phyloP scores from a whole-genome alignment of 2,797 vertebrate genomes.

The Picus viridis region DNA sequence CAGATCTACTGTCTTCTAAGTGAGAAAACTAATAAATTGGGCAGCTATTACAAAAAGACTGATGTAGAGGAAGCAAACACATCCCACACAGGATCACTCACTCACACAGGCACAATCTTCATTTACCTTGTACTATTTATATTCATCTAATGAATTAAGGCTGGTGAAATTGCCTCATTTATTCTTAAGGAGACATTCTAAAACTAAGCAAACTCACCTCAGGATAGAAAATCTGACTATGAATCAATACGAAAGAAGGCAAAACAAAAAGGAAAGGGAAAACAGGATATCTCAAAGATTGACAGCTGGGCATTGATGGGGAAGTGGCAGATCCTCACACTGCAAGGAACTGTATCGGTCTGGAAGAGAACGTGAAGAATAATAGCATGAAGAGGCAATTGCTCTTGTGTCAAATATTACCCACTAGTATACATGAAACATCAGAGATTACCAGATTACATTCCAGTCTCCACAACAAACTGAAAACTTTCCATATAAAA shows the following conservation, averaged over 20 bases:
- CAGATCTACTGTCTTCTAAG: background rate
- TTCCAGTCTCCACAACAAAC: background rate
- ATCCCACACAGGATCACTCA: background rate
- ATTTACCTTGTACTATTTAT: background rate
- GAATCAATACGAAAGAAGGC: background rate
- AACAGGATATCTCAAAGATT: background rate
- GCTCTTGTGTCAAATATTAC: background rate
- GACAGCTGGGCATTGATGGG: background rate
- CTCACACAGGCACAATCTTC: background rate
- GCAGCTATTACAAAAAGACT: background rate
- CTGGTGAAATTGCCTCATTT: background rate
- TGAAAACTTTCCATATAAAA: background rate
- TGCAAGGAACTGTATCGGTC: background rate
- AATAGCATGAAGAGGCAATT: background rate
- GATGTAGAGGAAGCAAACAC: background rate
- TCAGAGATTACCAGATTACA: too few relatives aligned
- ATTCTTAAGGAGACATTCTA: background rate
- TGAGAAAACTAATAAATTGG: background rate
- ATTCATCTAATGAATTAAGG: background rate
- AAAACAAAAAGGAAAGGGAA: background rate
- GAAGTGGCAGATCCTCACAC: background rate
- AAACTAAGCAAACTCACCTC: background rate
- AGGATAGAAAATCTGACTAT: background rate
- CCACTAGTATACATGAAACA: too few relatives aligned
- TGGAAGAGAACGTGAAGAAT: background rate